Percentiles rank a stretch among this genome's conserved stretches.
Evolutionary conservation across 1,140 invertebrate species (phyloP).

Genomic region (Campodea augens): DNA sequence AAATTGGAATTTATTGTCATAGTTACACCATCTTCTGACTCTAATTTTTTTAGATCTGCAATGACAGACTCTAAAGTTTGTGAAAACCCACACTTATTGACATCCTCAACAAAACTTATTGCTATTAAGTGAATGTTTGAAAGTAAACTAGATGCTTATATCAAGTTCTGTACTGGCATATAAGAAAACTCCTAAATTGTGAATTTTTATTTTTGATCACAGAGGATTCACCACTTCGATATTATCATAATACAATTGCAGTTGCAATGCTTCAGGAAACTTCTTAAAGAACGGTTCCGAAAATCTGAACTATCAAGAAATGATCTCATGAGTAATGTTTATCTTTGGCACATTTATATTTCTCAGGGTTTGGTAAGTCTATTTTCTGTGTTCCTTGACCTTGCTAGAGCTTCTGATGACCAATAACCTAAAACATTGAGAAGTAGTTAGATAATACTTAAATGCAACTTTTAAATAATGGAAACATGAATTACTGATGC

Average conservation of each 20-base stretch:
- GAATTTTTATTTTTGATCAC: background rate
- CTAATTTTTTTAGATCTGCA: background rate
- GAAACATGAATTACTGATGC: too few species aligned
- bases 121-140: background rate
- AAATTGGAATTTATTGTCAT: background rate
- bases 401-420: too few species aligned
- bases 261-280: background rate
- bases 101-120: background rate
- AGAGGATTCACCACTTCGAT: background rate
- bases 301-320: too few species aligned
- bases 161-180: background rate
- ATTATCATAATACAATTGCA: background rate
- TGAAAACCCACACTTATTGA: background rate
- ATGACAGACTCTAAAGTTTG: background rate
- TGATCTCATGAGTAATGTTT: too few species aligned
- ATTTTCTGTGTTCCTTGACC: too few species aligned
- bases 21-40: background rate
- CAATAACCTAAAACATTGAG: too few species aligned
- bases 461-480: too few species aligned
- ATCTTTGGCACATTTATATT: too few species aligned
- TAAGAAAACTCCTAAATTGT: background rate
- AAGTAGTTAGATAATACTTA: too few species aligned
- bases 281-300: too few species aligned
- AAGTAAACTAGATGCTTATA: background rate
- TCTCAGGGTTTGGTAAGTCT: too few species aligned